Conservation (phyloP, 2,797 vertebrate genomes). For the Neostethus bicornis region DNA sequence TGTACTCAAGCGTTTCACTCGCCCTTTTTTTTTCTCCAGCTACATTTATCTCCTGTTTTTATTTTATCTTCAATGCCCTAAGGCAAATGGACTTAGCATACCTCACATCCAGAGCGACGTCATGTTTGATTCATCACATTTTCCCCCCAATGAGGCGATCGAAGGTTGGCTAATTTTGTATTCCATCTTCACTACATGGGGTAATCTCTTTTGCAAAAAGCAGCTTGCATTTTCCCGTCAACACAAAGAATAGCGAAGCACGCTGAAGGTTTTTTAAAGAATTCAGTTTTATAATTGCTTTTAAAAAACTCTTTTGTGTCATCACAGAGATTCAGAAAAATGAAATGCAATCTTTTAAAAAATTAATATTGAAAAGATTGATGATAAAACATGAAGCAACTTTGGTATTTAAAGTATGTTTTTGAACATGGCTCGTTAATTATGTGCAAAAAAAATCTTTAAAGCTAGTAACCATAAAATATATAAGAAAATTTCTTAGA, state of each 20-base stretch:
- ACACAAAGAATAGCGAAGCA: slow-evolving; percentile 16
- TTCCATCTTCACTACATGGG: slow-evolving; percentile 69
- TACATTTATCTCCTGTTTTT: slow-evolving; percentile 51
- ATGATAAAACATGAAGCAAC: not conserved
- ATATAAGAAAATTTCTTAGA: too few species aligned
- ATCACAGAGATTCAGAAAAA: not conserved
- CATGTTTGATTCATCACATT: slow-evolving; percentile 69
- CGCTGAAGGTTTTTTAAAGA: slow-evolving; percentile 38
- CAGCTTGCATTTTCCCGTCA: slow-evolving; percentile 49
- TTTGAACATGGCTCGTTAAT: too few species aligned
- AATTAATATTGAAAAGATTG: not conserved
- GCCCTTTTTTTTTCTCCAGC: slow-evolving; percentile 23
- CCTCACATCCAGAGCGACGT: slow-evolving; percentile 40
- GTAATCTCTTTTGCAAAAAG: slow-evolving; percentile 64
- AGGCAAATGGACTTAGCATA: slow-evolving; percentile 55
- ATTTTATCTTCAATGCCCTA: slow-evolving; percentile 42
- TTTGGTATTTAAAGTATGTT: not conserved
- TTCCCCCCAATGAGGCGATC: slow-evolving; percentile 53
- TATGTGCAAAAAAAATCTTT: too few species aligned
- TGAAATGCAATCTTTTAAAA: not conserved
- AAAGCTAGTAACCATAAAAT: too few species aligned
- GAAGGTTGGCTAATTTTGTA: slow-evolving; percentile 65
- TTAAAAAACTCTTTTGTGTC: slow-evolving; percentile 27
- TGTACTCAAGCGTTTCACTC: slow-evolving; percentile 21
- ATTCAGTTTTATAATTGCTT: slow-evolving; percentile 20